phyloP scores from a whole-genome alignment of 2,888 invertebrate species.

The Cephus sareptanus region DNA sequence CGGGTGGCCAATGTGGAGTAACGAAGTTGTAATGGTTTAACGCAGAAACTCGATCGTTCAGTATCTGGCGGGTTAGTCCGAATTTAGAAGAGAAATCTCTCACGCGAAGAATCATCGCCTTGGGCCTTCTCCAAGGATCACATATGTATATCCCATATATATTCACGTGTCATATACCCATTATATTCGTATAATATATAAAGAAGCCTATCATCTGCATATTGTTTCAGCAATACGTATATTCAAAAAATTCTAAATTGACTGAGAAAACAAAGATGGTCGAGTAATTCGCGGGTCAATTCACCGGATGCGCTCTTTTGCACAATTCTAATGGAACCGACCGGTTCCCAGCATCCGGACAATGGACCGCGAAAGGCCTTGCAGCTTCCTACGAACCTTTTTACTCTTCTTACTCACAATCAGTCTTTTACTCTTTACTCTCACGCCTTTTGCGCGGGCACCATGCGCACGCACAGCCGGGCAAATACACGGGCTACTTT shows the following conservation, averaged over 20 bases:
- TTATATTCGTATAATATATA: not conserved
- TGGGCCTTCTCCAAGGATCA: not conserved
- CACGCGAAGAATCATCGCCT: not conserved
- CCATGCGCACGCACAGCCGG: not conserved
- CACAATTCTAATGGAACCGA: conserved; percentile 22
- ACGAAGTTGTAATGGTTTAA: not conserved
- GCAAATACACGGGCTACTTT: not conserved
- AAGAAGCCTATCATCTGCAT: not conserved
- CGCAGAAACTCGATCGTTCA: not conserved
- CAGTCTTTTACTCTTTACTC: conserved; percentile 33
- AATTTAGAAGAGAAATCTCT: conserved; percentile 5
- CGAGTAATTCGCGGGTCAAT: not conserved
- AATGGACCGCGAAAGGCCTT: conserved; percentile 32
- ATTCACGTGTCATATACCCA: not conserved
- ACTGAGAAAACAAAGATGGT: not conserved
- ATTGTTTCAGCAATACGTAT: not conserved
- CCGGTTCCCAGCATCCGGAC: conserved; percentile 38
- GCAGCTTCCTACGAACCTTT: conserved; percentile 29
- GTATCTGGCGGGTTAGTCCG: not conserved
- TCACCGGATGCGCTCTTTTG: not conserved
- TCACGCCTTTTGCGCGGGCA: conserved; percentile 23
- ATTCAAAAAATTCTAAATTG: not conserved
- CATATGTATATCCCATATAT: not conserved
- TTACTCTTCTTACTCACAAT: conserved; percentile 22
- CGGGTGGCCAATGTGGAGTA: not conserved